Percentiles rank a stretch among this genome's conserved stretches.
These are phyloP conservation scores for Macrostomum lignano DNA, from an alignment of 1,140 invertebrate genomes.

Conservation along the genomic window DNA sequence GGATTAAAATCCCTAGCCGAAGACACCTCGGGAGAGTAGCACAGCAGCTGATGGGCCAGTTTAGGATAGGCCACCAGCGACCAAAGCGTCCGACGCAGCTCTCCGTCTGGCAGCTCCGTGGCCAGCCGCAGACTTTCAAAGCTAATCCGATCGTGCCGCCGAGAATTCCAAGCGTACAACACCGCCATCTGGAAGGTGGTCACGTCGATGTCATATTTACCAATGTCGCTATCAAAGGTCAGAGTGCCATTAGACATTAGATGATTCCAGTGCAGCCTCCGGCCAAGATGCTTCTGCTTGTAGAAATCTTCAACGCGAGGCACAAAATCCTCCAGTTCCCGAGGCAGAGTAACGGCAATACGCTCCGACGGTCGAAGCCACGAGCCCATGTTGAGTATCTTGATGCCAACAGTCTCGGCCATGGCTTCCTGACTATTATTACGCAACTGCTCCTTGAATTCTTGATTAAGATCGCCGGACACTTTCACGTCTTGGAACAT, in stretches of 20 bases:
- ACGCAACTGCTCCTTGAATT: conserved; percentile 39
- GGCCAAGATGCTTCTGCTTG: conserved; percentile 57
- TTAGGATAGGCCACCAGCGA: conserved; percentile 85
- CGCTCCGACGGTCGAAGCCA: conserved; percentile 57
- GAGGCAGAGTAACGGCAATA: conserved; percentile 68
- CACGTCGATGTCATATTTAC: conserved; percentile 83
- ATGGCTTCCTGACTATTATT: conserved; percentile 21
- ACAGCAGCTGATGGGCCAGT: conserved; percentile 59
- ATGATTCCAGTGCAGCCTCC: conserved; percentile 95
- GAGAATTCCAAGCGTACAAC: conserved; percentile 82
- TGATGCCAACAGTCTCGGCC: conserved; percentile 33
- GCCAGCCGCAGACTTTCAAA: conserved; percentile 80
- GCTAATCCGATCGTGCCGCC: conserved; percentile 55
- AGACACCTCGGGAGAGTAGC: conserved; percentile 45
- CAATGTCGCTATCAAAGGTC: conserved; percentile 66
- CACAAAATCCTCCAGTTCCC: conserved; percentile 89
- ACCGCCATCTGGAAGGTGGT: conserved; percentile 99
- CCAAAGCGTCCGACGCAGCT: conserved; percentile 79
- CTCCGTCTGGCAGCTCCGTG: conserved; percentile 77
- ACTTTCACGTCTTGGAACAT: conserved; percentile 95
- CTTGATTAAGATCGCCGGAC: conserved; percentile 81
- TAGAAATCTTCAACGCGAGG: conserved; percentile 52
- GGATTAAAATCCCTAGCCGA: conserved; percentile 74
- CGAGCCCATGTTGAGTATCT: conserved; percentile 86
- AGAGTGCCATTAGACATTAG: conserved; percentile 79